A percentile compares a stretch with the other conserved stretches of the same genome.
Conservation (phyloP, 2,888 invertebrate genomes). For the Quadroppia sp. region DNA sequence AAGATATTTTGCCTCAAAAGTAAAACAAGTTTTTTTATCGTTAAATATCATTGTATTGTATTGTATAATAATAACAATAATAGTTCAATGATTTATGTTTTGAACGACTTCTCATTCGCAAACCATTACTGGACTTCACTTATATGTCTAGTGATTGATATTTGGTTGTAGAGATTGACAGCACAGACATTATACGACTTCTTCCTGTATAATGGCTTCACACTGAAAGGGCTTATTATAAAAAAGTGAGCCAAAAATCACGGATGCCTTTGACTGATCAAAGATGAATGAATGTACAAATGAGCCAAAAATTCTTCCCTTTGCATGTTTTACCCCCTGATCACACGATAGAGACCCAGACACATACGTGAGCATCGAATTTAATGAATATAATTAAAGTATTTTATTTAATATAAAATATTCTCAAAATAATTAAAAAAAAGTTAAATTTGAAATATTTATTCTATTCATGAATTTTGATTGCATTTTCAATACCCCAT, state of each 20-base stretch:
- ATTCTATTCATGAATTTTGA: neutral
- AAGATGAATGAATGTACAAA: conserved; percentile 7
- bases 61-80: too few relatives aligned
- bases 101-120: neutral
- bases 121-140: conserved; percentile 11
- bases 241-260: neutral
- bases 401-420: too few relatives aligned
- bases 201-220: neutral
- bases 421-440: too few relatives aligned
- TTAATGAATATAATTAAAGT: too few relatives aligned
- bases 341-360: too few relatives aligned
- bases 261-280: conserved; percentile 8
- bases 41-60: too few relatives aligned
- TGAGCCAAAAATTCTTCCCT: neutral
- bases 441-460: neutral
- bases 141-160: conserved; percentile 19
- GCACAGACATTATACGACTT: neutral
- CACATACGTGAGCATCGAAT: too few relatives aligned
- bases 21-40: conserved; percentile 8
- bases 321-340: neutral
- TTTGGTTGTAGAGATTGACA: neutral
- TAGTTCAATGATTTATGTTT: conserved; percentile 25
- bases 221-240: neutral
- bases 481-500: neutral
- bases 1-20: neutral